A percentile compares a stretch with the other conserved stretches of the same genome.
These are phyloP conservation scores for Junonia oenone DNA, from an alignment of 2,888 invertebrate species.

Conservation along the genomic window DNA sequence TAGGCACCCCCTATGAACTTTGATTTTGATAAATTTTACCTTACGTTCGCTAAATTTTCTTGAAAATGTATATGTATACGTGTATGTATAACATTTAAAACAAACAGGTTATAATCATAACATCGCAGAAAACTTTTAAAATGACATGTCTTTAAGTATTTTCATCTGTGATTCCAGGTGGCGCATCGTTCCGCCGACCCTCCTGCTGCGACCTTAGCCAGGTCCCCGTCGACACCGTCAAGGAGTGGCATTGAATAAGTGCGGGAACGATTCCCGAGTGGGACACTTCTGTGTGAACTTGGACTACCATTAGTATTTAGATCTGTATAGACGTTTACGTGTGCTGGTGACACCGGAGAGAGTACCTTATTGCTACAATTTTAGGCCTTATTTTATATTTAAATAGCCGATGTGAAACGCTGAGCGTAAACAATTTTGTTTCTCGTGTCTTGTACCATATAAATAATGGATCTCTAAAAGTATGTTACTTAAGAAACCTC, in stretches of 20 bases:
- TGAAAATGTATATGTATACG: no score
- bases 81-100: no score
- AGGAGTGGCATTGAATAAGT: conserved; percentile 40
- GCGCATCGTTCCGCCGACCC: conserved; percentile 55
- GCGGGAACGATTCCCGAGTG: conserved; percentile 33
- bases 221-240: conserved; percentile 21
- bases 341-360: conserved; percentile 33
- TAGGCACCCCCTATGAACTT: no score
- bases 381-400: conserved; percentile 17
- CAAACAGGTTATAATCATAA: no score
- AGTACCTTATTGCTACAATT: conserved; percentile 33
- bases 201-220: conserved; percentile 46
- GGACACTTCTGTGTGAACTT: conserved; percentile 32
- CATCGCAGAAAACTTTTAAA: no score
- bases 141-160: neutral
- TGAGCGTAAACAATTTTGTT: neutral
- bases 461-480: neutral
- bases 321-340: conserved; percentile 39
- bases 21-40: no score
- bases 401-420: neutral
- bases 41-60: no score
- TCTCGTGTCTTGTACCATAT: neutral
- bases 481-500: neutral
- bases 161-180: conserved; percentile 50
- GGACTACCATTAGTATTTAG: conserved; percentile 40